These are phyloP conservation scores for Aplochiton taeniatus DNA, from an alignment of 2,797 vertebrate species.

Conservation along the genomic window DNA sequence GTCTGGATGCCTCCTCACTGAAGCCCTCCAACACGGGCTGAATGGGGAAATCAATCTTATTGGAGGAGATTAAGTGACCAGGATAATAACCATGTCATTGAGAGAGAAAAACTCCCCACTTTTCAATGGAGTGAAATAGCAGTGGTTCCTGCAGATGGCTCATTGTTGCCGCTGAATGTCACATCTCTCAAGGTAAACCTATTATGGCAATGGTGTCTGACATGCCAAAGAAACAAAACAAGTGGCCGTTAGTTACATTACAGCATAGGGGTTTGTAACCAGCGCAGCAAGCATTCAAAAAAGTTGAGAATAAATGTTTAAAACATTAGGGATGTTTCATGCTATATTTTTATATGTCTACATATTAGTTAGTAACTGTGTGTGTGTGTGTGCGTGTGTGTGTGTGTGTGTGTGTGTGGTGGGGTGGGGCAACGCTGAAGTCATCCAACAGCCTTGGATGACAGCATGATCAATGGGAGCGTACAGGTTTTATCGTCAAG, in stretches of 20 bases:
- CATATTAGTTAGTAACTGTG: background rate
- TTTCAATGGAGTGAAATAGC: conserved; percentile 62
- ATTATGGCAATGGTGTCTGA: conserved; percentile 51
- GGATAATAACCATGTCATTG: conserved; percentile 75
- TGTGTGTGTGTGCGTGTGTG: conserved; percentile 21
- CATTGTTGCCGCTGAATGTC: conserved; percentile 60
- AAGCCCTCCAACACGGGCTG: conserved; percentile 61
- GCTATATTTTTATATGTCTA: conserved; percentile 4
- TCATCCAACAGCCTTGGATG: conserved; percentile 42
- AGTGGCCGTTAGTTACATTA: conserved; percentile 27
- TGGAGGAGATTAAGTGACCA: conserved; percentile 76
- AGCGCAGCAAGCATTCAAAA: conserved; percentile 15
- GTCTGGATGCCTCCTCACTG: conserved; percentile 57
- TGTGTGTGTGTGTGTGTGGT: conserved; percentile 18
- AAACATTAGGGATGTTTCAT: background rate
- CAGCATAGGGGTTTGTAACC: background rate
- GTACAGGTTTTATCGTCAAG: conserved; percentile 70
- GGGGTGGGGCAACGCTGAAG: background rate
- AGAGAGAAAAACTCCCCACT: conserved; percentile 52
- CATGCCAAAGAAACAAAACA: conserved; percentile 50
- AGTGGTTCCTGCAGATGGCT: conserved; percentile 60
- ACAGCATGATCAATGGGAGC: conserved; percentile 67
- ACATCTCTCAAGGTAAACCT: conserved; percentile 57
- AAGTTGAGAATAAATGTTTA: background rate
- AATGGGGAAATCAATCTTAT: conserved; percentile 78